A percentile compares a stretch with the other conserved stretches of the same genome.
phyloP scores from a whole-genome alignment of 2,113 vertebrate genomes.

The Anolis carolinensis region DNA sequence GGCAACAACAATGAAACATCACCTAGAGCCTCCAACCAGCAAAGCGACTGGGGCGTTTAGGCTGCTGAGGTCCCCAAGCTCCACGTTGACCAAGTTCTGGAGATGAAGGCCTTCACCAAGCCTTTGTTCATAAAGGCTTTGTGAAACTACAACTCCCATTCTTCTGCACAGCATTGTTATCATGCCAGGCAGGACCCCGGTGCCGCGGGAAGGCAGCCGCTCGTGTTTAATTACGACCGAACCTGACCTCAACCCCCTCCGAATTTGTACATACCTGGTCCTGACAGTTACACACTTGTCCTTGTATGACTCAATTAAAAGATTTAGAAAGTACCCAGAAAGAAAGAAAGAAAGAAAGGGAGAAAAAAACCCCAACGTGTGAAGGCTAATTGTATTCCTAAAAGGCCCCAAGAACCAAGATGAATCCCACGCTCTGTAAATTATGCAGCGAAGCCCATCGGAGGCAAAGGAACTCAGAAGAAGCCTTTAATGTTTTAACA shows the following conservation, averaged over 20 bases:
- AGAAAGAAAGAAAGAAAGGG: no score
- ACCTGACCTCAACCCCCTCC: conserved; percentile 42
- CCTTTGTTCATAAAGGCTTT: no score
- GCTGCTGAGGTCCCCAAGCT: no score
- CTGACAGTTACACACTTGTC: conserved; percentile 38
- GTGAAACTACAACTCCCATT: background rate
- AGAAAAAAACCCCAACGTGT: accelerated
- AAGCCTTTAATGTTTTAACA: background rate
- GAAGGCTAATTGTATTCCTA: conserved; percentile 60
- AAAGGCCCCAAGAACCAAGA: conserved; percentile 39
- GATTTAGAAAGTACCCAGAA: conserved; percentile 21
- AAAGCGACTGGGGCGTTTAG: no score
- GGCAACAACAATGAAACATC: no score
- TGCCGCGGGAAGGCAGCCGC: conserved; percentile 9
- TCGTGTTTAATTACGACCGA: conserved; percentile 37
- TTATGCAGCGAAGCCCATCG: conserved; percentile 21
- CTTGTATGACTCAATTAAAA: conserved; percentile 28
- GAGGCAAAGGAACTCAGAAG: conserved; percentile 46
- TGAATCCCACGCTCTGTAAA: conserved; percentile 32
- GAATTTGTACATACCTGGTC: conserved; percentile 14
- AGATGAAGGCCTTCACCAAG: no score
- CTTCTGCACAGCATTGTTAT: background rate
- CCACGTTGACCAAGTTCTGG: no score
- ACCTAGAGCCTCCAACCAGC: no score
- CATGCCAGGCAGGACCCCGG: background rate